These are phyloP conservation scores for Phoronis australis DNA, from an alignment of 2,888 invertebrate genomes.

Conservation along the genomic window DNA sequence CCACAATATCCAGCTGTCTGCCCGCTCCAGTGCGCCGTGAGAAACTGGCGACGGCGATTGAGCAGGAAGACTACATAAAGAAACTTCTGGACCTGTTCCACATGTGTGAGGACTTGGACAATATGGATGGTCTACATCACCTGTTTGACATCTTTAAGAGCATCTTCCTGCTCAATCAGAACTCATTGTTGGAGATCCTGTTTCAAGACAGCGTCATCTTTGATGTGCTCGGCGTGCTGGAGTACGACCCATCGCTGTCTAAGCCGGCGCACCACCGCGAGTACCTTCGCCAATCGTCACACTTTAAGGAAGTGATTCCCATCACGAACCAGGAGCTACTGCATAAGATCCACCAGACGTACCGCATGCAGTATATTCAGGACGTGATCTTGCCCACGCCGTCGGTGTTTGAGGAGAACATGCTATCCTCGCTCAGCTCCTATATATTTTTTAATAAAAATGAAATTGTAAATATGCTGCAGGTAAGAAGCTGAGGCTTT, in stretches of 20 bases:
- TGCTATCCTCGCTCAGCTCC: slow-evolving; percentile 93
- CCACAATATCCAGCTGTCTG: slow-evolving; percentile 59
- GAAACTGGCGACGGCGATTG: slow-evolving; percentile 86
- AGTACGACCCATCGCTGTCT: slow-evolving; percentile 81
- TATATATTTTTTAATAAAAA: slow-evolving; percentile 99
- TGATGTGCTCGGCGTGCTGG: slow-evolving; percentile 86
- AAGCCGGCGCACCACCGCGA: slow-evolving; percentile 72
- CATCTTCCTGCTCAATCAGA: slow-evolving; percentile 96
- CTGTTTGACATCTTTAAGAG: slow-evolving; percentile 97
- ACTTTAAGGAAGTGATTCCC: slow-evolving; percentile 67
- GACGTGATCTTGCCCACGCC: slow-evolving; percentile 98
- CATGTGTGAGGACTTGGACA: slow-evolving; percentile 94
- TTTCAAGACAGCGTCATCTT: slow-evolving; percentile 93
- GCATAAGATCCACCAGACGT: slow-evolving; percentile 99
- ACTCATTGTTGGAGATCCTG: slow-evolving; percentile 94
- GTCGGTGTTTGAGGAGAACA: slow-evolving; percentile 98
- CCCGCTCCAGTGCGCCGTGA: slow-evolving; percentile 87
- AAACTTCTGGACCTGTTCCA: slow-evolving; percentile 92
- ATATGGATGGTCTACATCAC: slow-evolving; percentile 79
- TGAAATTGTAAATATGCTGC: slow-evolving; percentile 94
- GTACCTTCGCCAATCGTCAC: slow-evolving; percentile 86
- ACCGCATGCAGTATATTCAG: slow-evolving; percentile 95
- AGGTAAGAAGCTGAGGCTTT: slow-evolving; percentile 51
- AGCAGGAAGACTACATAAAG: slow-evolving; percentile 90
- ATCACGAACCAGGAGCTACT: slow-evolving; percentile 90